These are phyloP conservation scores for Chlorops oryzae DNA, from an alignment of 1,140 invertebrate species.

Conservation along the genomic window DNA sequence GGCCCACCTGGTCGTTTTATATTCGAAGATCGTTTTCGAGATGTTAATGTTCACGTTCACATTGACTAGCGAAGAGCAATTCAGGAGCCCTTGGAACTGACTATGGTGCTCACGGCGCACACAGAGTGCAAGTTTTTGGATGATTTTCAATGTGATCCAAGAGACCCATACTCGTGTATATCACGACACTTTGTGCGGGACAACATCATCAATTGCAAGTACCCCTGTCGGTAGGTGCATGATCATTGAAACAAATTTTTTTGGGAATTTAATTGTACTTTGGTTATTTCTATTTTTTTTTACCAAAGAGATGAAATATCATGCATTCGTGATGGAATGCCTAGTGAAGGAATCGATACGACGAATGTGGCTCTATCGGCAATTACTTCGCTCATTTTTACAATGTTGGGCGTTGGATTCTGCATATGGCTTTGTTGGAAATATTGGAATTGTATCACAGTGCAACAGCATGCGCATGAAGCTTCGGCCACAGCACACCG, in stretches of 20 bases:
- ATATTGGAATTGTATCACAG: conserved; percentile 44
- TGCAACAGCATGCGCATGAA: conserved; percentile 41
- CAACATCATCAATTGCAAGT: conserved; percentile 41
- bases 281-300: too few species aligned
- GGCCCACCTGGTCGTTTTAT: conserved; percentile 29
- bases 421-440: conserved; percentile 46
- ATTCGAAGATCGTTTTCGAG: conserved; percentile 36
- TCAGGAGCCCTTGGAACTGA: conserved; percentile 33
- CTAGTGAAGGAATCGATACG: conserved; percentile 29
- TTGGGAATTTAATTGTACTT: too few species aligned
- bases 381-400: conserved; percentile 44
- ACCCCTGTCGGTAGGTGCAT: conserved; percentile 40
- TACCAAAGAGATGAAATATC: conserved; percentile 39
- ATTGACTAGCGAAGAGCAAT: conserved; percentile 33
- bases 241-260: too few species aligned
- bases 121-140: conserved; percentile 33
- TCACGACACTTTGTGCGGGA: conserved; percentile 40
- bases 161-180: conserved; percentile 38
- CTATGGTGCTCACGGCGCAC: conserved; percentile 38
- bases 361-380: conserved; percentile 41
- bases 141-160: conserved; percentile 38
- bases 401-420: conserved; percentile 44
- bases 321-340: conserved; percentile 34
- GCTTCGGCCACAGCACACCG: conserved; percentile 33
- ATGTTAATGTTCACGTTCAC: conserved; percentile 34